These are phyloP conservation scores for Hipparchia sbordonii DNA, from an alignment of 2,888 invertebrate species.

Conservation along the genomic window DNA sequence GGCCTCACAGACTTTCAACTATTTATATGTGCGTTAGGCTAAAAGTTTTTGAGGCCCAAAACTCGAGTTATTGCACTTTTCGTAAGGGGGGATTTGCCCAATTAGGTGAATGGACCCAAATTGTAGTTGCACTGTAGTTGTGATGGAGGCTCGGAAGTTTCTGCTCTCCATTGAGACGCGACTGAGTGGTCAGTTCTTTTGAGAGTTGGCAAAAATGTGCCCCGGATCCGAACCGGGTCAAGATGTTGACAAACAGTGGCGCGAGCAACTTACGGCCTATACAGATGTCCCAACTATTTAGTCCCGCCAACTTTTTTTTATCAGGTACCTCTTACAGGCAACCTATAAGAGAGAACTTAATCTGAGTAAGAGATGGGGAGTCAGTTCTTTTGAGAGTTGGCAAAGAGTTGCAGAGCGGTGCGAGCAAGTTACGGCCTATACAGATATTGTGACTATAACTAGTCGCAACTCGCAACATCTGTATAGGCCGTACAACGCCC, in stretches of 20 bases:
- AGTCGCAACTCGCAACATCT: too few species aligned
- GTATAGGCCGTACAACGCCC: too few species aligned
- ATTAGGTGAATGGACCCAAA: background rate
- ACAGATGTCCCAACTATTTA: background rate
- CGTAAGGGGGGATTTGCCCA: too few species aligned
- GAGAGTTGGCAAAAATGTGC: conserved; percentile 15
- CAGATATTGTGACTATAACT: background rate
- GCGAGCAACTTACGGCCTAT: background rate
- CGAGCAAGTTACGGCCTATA: background rate
- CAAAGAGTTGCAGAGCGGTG: conserved; percentile 7
- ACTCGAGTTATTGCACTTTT: too few species aligned
- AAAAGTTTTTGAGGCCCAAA: too few species aligned
- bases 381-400: conserved; percentile 20
- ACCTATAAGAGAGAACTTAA: too few species aligned
- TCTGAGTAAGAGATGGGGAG: background rate
- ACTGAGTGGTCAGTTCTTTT: conserved; percentile 19
- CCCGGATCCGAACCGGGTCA: conserved; percentile 11
- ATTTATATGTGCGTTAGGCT: too few species aligned
- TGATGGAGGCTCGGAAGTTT: background rate
- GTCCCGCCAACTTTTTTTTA: too few species aligned
- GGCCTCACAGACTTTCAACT: too few species aligned
- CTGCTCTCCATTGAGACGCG: background rate
- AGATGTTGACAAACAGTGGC: conserved; percentile 7
- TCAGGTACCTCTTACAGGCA: too few species aligned
- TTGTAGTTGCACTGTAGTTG: background rate